Conservation (phyloP, 2,113 vertebrate genomes). For the Sakesphorus luctuosus region DNA sequence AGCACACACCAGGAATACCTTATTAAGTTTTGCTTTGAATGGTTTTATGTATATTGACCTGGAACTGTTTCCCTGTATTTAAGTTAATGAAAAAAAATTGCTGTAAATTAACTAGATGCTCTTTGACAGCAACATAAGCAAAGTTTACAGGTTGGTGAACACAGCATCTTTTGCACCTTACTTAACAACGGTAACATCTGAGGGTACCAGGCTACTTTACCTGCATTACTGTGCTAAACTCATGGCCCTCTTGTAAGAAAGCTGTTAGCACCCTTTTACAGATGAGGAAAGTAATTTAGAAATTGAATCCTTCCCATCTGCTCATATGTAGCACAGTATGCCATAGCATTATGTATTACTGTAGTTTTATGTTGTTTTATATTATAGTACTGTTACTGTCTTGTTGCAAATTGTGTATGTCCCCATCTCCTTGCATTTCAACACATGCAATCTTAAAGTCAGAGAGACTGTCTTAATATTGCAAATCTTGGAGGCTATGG, state of each 20-base stretch:
- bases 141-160: not conserved
- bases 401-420: not conserved
- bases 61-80: not conserved
- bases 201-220: not conserved
- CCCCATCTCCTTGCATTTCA: not conserved
- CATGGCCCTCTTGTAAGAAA: not conserved
- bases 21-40: conserved; percentile 4
- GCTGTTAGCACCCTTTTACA: not conserved
- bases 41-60: not conserved
- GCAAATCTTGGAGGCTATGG: not conserved
- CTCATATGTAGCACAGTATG: not conserved
- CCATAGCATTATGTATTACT: not conserved
- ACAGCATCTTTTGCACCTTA: not conserved
- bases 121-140: not conserved
- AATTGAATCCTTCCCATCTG: conserved; percentile 5
- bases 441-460: not conserved
- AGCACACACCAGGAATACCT: not conserved
- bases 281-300: not conserved
- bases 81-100: not conserved
- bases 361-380: not conserved
- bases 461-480: not conserved
- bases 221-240: not conserved
- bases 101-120: not conserved
- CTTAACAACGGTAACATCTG: not conserved
- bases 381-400: not conserved